These are phyloP conservation scores for Hippasteria phrygiana DNA, from an alignment of 53 echinoderm and acorn worm genomes.

Conservation along the genomic window DNA sequence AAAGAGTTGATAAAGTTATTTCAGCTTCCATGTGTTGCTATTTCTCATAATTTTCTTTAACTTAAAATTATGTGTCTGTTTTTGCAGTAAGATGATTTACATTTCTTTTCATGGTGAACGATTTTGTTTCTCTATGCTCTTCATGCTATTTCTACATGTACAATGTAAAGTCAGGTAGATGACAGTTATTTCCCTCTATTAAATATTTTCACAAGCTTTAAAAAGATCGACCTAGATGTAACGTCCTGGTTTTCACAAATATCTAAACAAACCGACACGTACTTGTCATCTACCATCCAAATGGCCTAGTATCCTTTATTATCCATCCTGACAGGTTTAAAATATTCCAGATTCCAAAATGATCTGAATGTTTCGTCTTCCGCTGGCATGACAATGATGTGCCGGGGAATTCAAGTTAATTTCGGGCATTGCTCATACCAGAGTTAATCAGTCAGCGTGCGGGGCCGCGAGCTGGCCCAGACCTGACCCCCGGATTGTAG, in stretches of 20 bases:
- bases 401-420: conserved; percentile 27
- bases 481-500: conserved; percentile 25
- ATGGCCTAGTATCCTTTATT: conserved; percentile 18
- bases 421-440: conserved; percentile 15
- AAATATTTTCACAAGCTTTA: neutral
- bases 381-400: conserved; percentile 19
- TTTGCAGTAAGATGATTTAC: too few species aligned
- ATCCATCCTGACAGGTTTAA: conserved; percentile 45
- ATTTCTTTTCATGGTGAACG: too few species aligned
- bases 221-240: neutral
- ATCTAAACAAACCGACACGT: conserved; percentile 49
- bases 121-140: too few species aligned
- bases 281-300: neutral
- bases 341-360: conserved; percentile 46
- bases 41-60: too few species aligned
- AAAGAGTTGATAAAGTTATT: too few species aligned
- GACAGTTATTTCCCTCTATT: neutral
- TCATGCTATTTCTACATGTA: too few species aligned
- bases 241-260: conserved; percentile 3
- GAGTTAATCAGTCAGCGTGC: conserved; percentile 36
- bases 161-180: neutral
- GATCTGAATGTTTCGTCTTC: conserved; percentile 43
- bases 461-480: conserved; percentile 1
- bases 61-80: too few species aligned
- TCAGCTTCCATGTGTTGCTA: too few species aligned